Conservation (phyloP, 1,140 invertebrate genomes). For the Mizuhopecten yessoensis region DNA sequence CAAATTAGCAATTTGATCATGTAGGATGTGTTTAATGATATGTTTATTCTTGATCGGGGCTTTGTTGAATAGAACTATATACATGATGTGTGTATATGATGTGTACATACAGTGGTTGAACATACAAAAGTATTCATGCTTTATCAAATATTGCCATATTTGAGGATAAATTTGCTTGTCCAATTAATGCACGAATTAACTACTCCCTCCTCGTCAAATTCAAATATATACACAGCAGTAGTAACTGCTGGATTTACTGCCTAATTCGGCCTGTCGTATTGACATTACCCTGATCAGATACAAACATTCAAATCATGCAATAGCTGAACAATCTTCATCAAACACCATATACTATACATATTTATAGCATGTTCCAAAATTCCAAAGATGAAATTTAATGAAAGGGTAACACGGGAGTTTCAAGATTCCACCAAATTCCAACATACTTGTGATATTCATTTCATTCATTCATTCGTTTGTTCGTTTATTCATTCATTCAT, state of each 20-base stretch:
- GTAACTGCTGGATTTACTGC: too few species aligned
- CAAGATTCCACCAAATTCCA: not conserved
- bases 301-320: not conserved
- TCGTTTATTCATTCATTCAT: too few species aligned
- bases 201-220: not conserved
- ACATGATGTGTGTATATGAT: not conserved
- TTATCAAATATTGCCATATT: constrained; percentile 14
- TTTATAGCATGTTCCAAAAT: not conserved
- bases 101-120: not conserved
- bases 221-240: not conserved
- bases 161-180: not conserved
- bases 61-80: too few species aligned
- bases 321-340: not conserved
- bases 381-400: not conserved
- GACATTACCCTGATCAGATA: not conserved
- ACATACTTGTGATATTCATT: not conserved
- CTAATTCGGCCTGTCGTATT: not conserved
- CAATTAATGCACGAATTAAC: not conserved
- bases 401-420: too few species aligned
- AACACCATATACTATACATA: not conserved
- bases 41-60: not conserved
- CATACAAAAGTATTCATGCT: not conserved
- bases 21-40: not conserved
- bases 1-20: not conserved
- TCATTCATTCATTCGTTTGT: too few species aligned